phyloP scores from a whole-genome alignment of 2,888 invertebrate genomes.

The Cactoblastis cactorum region DNA sequence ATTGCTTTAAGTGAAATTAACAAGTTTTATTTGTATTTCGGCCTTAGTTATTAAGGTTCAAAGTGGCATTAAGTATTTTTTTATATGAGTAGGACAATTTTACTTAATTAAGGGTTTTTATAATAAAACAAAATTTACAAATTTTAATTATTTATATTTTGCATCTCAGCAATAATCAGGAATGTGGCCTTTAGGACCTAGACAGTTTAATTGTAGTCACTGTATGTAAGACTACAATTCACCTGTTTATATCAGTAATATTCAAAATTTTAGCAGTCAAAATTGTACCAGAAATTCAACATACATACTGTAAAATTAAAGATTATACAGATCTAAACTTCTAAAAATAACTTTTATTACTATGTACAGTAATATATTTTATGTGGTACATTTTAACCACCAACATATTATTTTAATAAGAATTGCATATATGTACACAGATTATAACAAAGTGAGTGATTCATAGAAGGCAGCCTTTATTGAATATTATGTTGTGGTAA shows the following conservation, averaged over 20 bases:
- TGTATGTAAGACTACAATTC: slow-evolving; percentile 15
- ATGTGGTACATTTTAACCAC: too few species aligned
- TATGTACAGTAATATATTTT: too few species aligned
- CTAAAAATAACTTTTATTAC: too few species aligned
- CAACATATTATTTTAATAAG: too few species aligned
- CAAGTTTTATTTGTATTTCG: slow-evolving; percentile 29
- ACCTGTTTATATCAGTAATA: neutral
- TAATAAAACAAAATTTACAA: slow-evolving; percentile 11
- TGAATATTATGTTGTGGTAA: neutral
- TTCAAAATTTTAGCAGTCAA: too few species aligned
- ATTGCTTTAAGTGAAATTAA: slow-evolving; percentile 50
- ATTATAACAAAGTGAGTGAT: neutral
- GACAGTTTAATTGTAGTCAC: too few species aligned
- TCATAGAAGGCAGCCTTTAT: neutral
- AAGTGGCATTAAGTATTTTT: neutral
- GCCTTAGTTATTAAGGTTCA: neutral
- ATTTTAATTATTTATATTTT: slow-evolving; percentile 23
- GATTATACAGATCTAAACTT: too few species aligned
- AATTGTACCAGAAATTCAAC: too few species aligned
- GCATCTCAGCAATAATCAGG: slow-evolving; percentile 36
- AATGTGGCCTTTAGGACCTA: slow-evolving; percentile 64
- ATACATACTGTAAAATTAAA: too few species aligned
- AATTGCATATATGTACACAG: too few species aligned
- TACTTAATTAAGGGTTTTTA: neutral
- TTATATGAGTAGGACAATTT: slow-evolving; percentile 3